phyloP scores from a whole-genome alignment of 2,888 invertebrate genomes.

The Unio pictorum region DNA sequence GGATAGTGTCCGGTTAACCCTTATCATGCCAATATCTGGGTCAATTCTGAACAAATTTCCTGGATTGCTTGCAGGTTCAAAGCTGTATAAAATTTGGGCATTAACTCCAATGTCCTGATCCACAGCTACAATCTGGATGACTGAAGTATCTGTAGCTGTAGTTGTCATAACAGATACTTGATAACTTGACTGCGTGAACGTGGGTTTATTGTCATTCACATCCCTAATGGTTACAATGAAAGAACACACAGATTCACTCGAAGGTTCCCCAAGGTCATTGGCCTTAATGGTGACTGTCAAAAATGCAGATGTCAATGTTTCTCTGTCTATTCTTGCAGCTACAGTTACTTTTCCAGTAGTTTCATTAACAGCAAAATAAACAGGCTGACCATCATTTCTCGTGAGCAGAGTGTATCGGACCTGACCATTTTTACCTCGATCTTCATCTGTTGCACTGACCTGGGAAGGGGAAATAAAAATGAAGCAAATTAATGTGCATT shows the following conservation, averaged over 20 bases:
- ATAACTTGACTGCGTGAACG: constrained; percentile 41
- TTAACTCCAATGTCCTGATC: constrained; percentile 98
- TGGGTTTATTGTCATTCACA: constrained; percentile 54
- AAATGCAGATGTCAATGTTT: too few species aligned
- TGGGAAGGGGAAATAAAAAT: constrained; percentile 57
- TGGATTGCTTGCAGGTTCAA: constrained; percentile 77
- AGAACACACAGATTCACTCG: constrained; percentile 78
- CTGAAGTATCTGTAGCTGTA: too few species aligned
- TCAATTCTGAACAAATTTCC: constrained; percentile 95
- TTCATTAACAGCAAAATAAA: constrained; percentile 77
- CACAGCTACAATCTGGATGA: too few species aligned
- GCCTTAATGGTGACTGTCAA: background rate
- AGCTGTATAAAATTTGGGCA: constrained; percentile 74
- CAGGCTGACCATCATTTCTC: constrained; percentile 83
- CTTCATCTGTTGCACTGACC: constrained; percentile 93
- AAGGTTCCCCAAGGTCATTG: constrained; percentile 1
- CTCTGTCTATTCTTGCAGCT: too few species aligned
- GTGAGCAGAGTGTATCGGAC: constrained; percentile 87
- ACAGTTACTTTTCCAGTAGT: background rate
- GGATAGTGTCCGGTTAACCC: constrained; percentile 87
- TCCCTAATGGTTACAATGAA: constrained; percentile 75
- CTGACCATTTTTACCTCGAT: constrained; percentile 85
- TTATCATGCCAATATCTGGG: constrained; percentile 96
- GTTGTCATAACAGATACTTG: constrained; percentile 28
- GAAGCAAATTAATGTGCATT: too few species aligned